A percentile compares a stretch with the other conserved stretches of the same genome.
Conservation (phyloP, 2,113 vertebrate genomes). For the Archilochus colubris region DNA sequence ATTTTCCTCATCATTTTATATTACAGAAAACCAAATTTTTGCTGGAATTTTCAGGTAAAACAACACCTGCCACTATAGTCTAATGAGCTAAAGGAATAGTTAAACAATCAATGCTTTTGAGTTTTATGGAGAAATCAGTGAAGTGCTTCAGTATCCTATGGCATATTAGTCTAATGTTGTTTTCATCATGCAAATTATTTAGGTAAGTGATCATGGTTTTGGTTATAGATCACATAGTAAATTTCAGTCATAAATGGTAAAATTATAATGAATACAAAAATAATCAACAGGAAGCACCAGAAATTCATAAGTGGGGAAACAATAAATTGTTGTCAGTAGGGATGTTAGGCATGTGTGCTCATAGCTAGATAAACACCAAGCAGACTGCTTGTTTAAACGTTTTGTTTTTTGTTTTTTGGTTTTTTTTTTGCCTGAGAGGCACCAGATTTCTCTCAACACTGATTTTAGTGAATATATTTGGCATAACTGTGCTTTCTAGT, state of each 20-base stretch:
- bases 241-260: not conserved
- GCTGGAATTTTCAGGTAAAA: not conserved
- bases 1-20: not conserved
- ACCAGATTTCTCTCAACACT: constrained; percentile 21
- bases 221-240: not conserved
- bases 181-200: not conserved
- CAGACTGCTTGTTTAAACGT: not conserved
- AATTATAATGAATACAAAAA: not conserved
- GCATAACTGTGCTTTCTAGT: not conserved
- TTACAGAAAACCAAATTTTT: not conserved
- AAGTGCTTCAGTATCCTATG: not conserved
- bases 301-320: not conserved
- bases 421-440: not conserved
- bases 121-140: not conserved
- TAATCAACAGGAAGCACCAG: not conserved
- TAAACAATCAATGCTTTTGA: not conserved
- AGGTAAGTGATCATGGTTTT: not conserved
- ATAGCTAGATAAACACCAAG: not conserved
- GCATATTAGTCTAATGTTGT: not conserved
- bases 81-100: not conserved
- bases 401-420: not conserved
- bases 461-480: constrained; percentile 40
- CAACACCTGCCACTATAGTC: not conserved
- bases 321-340: not conserved
- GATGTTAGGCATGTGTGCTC: not conserved